Evolutionary conservation across 1,140 invertebrate genomes (phyloP).

Genomic region (Phthorimaea operculella): DNA sequence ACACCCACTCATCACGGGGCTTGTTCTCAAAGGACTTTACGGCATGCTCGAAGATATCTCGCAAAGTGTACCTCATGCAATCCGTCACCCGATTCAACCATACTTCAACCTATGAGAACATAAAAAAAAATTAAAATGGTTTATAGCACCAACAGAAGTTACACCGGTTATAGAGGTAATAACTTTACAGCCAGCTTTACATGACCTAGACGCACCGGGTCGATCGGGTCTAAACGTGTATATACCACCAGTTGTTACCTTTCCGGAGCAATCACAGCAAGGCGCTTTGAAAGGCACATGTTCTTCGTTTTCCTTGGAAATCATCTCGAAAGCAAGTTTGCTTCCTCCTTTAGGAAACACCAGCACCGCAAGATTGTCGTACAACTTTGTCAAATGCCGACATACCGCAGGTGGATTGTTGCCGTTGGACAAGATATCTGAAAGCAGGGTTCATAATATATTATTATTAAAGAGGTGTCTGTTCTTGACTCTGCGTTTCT

Average conservation of each 20-base stretch:
- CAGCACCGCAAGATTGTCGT: conserved; percentile 89
- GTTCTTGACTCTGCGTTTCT: no score
- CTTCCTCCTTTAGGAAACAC: conserved; percentile 73
- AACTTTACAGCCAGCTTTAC: no score
- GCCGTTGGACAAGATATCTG: conserved; percentile 96
- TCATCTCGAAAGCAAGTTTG: conserved; percentile 82
- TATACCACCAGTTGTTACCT: conserved; percentile 62
- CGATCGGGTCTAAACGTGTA: not conserved
- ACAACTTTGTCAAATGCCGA: conserved; percentile 92
- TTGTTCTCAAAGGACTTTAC: conserved; percentile 91
- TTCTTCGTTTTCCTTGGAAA: conserved; percentile 88
- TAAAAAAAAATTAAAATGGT: no score
- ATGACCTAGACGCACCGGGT: no score
- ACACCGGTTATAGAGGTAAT: no score
- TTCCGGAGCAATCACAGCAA: conserved; percentile 85
- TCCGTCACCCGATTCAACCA: conserved; percentile 91
- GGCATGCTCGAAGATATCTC: conserved; percentile 82
- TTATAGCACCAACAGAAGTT: no score
- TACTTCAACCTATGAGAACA: conserved; percentile 79
- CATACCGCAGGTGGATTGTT: conserved; percentile 88
- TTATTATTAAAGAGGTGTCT: no score
- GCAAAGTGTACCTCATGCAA: conserved; percentile 83
- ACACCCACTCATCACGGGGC: conserved; percentile 89
- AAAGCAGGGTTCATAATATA: no score
- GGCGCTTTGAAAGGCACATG: conserved; percentile 76